These are phyloP conservation scores for Mobula hypostoma DNA, from an alignment of 2,113 vertebrate species.

Conservation along the genomic window DNA sequence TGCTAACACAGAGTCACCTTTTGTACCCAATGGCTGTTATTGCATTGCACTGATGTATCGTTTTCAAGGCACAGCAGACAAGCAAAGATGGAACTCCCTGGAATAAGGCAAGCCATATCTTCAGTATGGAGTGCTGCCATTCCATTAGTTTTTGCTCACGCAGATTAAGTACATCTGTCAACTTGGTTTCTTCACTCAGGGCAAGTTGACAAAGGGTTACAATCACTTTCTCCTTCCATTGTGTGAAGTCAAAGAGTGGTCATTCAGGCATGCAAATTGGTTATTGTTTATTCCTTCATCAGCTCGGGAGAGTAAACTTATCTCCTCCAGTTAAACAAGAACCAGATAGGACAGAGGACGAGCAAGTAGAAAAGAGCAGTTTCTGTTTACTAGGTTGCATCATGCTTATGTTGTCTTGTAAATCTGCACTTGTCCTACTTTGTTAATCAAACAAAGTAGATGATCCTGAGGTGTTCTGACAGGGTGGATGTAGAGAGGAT, in stretches of 20 bases:
- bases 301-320: constrained; percentile 40
- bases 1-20: not conserved
- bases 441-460: not conserved
- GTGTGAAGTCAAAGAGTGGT: constrained; percentile 50
- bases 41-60: constrained; percentile 48
- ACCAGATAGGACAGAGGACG: not conserved
- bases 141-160: constrained; percentile 54
- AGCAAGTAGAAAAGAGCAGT: not conserved
- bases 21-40: not conserved
- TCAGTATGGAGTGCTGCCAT: constrained; percentile 41
- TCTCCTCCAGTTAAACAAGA: not conserved
- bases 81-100: constrained; percentile 51
- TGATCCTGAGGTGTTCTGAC: too few relatives aligned
- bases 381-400: not conserved
- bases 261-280: constrained; percentile 43
- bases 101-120: constrained; percentile 45
- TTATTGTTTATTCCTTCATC: constrained; percentile 44
- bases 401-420: not conserved
- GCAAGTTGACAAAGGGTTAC: constrained; percentile 64
- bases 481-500: too few relatives aligned
- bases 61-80: constrained; percentile 62
- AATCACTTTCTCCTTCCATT: constrained; percentile 53
- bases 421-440: not conserved
- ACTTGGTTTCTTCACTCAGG: constrained; percentile 53
- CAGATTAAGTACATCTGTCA: constrained; percentile 59